Base-by-base conservation (phyloP, 2,113 vertebrate species). In the Chaenogobius annularis region DNA sequence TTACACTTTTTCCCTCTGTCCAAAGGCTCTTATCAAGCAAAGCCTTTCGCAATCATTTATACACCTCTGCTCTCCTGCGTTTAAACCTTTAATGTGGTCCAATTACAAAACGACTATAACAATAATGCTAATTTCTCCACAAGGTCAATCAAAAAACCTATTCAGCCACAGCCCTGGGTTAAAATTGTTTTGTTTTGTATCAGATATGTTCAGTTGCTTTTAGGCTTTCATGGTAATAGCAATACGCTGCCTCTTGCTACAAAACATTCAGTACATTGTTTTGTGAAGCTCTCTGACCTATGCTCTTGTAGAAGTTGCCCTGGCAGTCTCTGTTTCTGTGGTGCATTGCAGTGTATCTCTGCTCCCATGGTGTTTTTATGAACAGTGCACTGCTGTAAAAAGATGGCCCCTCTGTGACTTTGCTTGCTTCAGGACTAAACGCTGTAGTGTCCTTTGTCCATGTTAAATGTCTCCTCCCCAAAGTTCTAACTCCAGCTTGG, bases 261-360 rank as follows among this genome's bases (percentile, higher is more conserved):
- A 63, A 78, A 69, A 48, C 14, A 31, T 10, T 37, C 68, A 19
- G 48, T 69, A 77, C 23, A 65, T 40, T 71, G 61, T 62, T 73
- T 1, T 3, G 26, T 74, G 76, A 66, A 82, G 75, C 73, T 76
- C 1, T 1, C 58, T 72, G 74, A 79, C 78, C 81, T 80, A 47
- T 31, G 62, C 55, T 61, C 46, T 54, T 65, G 75, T 73, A 54
- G 69, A 68, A 77, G 83, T 63, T 78, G 69, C 37, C 66, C 59
- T 37, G 14, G 72, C 68, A 59, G 56, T 22, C 72, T 65, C 64
- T 47, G 19, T n/a, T 63, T 59, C 74, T 74, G 0, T 81, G 78
- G 81, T 82, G 86, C 83, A 88, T 74, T 90, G 89, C 86, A 83
- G 84, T 75, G 71, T 59, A 71, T 62, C 63, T 76, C 62, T 79